Base-by-base conservation (phyloP, 1,140 invertebrate species). In the Apis dorsata region DNA sequence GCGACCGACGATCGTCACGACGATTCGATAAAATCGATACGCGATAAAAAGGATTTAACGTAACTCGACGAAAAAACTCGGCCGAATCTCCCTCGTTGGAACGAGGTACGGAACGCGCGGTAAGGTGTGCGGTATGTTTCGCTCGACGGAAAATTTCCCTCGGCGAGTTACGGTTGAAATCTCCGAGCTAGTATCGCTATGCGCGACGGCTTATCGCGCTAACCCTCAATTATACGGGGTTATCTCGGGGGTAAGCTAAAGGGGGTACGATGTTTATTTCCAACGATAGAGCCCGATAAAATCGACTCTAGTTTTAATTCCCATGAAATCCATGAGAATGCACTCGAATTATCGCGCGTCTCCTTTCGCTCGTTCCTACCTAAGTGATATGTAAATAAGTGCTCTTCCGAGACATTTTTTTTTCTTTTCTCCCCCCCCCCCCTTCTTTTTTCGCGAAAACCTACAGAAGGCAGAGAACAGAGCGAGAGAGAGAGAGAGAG, bases 181-280 rank as follows among this genome's bases (percentile, higher is more conserved):
- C 88, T 89, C 88, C 81, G 76, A 89, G 76, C 77, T 44, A 86
- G 86, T 88, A 90, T 90, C 87, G 86, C 81, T 87, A 90, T 83
- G 63, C 73, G 71, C 62, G 21, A 24, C 68, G 71, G 72, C 89
- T 91, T 91, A 91, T 90, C 91, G 74, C 74, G 88, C 86, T 91
- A 90, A 91, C 90, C 90, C 90, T 89, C 89, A 88, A 89, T 91
- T 91, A 90, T 89, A 87, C 83, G 80, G 89, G 89, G 89, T 91
- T 92, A 92, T 92, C 91, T 82, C 85, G 84, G 82, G 85, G 79
- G 34, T 44, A 88, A 79, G 86, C 71, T 81, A 90, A 85, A 90
- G 90, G 90, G 89, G 90, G 89, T 91, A 89, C 84, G 76, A 69
- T 92, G 87, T 91, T 92, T 92, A 91, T 90, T 90, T 85, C 89